phyloP scores from a whole-genome alignment of 2,888 invertebrate species.

The Spicauda simplicius region DNA sequence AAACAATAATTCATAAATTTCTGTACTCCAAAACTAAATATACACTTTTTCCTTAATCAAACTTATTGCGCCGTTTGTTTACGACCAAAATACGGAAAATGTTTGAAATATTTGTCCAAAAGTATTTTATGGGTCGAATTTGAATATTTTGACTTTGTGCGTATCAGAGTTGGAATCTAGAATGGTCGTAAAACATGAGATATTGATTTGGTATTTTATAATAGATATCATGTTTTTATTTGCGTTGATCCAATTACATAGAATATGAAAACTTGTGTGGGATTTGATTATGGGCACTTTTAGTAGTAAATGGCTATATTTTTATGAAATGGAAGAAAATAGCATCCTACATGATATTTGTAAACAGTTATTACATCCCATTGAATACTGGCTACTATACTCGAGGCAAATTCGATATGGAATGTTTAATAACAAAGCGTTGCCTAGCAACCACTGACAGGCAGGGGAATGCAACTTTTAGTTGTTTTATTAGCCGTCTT shows the following conservation, averaged over 20 bases:
- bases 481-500: too few relatives aligned
- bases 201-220: slow-evolving; percentile 19
- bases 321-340: background rate
- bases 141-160: slow-evolving; percentile 6
- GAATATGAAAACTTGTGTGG: slow-evolving; percentile 9
- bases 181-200: slow-evolving; percentile 17
- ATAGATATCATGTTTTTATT: slow-evolving; percentile 20
- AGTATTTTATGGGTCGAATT: background rate
- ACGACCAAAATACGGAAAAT: background rate
- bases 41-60: background rate
- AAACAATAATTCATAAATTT: too few relatives aligned
- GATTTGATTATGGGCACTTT: too few relatives aligned
- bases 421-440: too few relatives aligned
- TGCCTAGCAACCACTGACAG: too few relatives aligned
- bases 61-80: background rate
- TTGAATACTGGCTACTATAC: too few relatives aligned
- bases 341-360: too few relatives aligned
- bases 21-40: too few relatives aligned
- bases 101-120: background rate
- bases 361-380: too few relatives aligned
- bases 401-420: too few relatives aligned
- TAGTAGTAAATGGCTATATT: too few relatives aligned
- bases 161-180: slow-evolving; percentile 12
- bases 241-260: slow-evolving; percentile 28
- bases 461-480: too few relatives aligned